Base-by-base conservation (phyloP, 1,140 invertebrate genomes). In the Sminthurides bifidus region DNA sequence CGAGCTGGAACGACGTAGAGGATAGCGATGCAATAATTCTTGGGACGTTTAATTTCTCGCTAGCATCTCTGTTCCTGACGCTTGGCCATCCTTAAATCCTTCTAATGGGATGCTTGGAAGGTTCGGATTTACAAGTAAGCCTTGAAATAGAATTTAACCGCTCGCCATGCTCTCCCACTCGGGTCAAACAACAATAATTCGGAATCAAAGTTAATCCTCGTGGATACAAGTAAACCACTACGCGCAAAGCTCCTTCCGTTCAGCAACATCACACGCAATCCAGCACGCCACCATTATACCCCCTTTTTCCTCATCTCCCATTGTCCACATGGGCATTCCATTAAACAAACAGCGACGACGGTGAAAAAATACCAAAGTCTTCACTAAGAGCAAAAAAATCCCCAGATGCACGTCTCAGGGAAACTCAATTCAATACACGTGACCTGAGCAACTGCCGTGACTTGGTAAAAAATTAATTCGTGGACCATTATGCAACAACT, bases 211-310 rank as follows among this genome's bases (percentile, higher is more conserved):
- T 56, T 49, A 56, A 49, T 50, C 54, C 54, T 29, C n/a, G 50
- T 41, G 54, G 54, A 56, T 56, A 56, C 49, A 23, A 30, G 54
- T 56, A 56, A 56, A 56, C 38, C 54, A 49, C 33, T 27, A 40
- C 29, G 44, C 49, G 37, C 46, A n/a, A n/a, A n/a, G n/a, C n/a
- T n/a, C n/a, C n/a, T n/a, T n/a, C n/a, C n/a, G n/a, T n/a, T n/a
- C n/a, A n/a, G n/a, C n/a, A n/a, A n/a, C 54, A 57, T 57, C 59
- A 58, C 55, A 60, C 55, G 55, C 54, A 60, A 58, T 55, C 43
- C 19, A 44, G n/a, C 51, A 53, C 51, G 26, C 29, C 40, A 43
- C 26, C 21, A 24, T 4, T 15, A 29, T 44, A 21, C 48, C 33
- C 26, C 41, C 31, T 31, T 46, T 54, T 35, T 45, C 24, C 21